phyloP scores from a whole-genome alignment of 2,797 vertebrate genomes.

The Alexandromys oeconomus region DNA sequence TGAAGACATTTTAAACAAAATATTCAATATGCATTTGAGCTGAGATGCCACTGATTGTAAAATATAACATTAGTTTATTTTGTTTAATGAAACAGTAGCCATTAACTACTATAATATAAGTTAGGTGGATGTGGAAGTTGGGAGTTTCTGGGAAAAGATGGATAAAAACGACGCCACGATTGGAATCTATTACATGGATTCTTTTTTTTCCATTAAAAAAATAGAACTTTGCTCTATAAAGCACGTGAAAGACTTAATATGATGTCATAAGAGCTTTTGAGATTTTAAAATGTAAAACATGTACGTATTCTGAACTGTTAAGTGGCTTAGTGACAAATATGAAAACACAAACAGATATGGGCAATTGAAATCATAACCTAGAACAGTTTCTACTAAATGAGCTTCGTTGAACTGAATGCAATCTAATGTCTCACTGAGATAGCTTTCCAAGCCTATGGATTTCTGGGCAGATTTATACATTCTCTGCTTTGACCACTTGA shows the following conservation, averaged over 20 bases:
- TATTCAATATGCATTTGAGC: neutral
- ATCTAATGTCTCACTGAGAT: neutral
- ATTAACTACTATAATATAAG: neutral
- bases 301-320: neutral
- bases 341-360: neutral
- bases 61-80: neutral
- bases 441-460: neutral
- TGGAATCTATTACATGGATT: neutral
- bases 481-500: neutral
- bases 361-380: conserved; percentile 18
- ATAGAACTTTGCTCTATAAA: neutral
- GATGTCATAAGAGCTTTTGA: conserved; percentile 21
- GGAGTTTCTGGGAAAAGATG: too few relatives aligned
- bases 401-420: conserved; percentile 23
- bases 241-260: neutral
- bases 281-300: neutral
- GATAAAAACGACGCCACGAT: neutral
- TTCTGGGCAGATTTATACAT: conserved; percentile 14
- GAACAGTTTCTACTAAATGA: neutral
- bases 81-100: conserved; percentile 23
- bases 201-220: neutral
- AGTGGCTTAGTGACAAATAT: neutral
- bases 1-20: conserved; percentile 45
- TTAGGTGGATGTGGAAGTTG: neutral
- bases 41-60: conserved; percentile 5